A percentile compares a stretch with the other conserved stretches of the same genome.
phyloP scores from a whole-genome alignment of 2,113 vertebrate species.

The Macaca mulatta region DNA sequence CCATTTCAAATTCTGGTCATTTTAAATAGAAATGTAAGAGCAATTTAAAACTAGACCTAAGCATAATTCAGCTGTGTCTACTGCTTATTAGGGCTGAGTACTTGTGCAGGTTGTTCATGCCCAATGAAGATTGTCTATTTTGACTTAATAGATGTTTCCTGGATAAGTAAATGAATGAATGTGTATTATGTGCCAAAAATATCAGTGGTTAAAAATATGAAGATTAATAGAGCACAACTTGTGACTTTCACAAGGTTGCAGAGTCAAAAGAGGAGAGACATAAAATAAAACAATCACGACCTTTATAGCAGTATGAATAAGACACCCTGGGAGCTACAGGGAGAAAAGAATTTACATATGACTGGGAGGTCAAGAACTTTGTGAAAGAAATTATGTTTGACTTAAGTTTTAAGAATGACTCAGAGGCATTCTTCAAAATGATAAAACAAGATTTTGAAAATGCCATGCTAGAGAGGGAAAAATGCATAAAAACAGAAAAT shows the following conservation, averaged over 20 bases:
- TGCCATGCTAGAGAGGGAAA: background rate
- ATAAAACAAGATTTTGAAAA: background rate
- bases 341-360: background rate
- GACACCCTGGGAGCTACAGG: background rate
- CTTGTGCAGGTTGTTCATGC: background rate
- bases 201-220: background rate
- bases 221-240: background rate
- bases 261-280: background rate
- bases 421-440: constrained; percentile 16
- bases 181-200: background rate
- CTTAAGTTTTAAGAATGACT: constrained; percentile 40
- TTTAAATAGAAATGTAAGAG: background rate
- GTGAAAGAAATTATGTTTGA: constrained; percentile 7
- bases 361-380: background rate
- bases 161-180: background rate
- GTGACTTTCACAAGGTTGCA: background rate
- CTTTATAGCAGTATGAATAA: background rate
- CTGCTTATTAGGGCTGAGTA: background rate
- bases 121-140: background rate
- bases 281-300: background rate
- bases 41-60: background rate
- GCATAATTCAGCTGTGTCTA: background rate
- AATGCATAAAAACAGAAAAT: background rate
- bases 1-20: background rate
- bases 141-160: background rate